Base-by-base conservation (phyloP, 2,888 invertebrate species). In the Cremastobaeus sp. region DNA sequence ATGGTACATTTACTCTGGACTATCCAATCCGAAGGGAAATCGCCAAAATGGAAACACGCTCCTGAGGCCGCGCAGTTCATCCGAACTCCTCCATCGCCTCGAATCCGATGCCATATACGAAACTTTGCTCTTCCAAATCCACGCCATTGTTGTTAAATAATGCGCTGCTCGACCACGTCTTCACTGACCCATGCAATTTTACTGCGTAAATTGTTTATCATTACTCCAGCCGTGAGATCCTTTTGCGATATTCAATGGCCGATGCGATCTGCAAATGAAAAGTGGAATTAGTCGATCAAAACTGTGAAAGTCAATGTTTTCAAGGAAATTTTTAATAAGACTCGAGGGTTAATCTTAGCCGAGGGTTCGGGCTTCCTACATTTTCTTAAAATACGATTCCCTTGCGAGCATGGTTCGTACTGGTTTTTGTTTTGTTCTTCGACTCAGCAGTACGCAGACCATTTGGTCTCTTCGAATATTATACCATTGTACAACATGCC, bases 341-440 rank as follows among this genome's bases (percentile, higher is more conserved):
- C 77, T 76, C 77, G 77, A 79, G 80, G 80, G 79, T 83, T 79
- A 78, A 81, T 80, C 81, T 80, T 72, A 82, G 81, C 79, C 78
- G 79, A 76, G 77, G 79, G 80, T 78, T 79, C 79, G 76, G 77
- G 82, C 82, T 82, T 82, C 81, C 82, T 82, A 80, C 80, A 83
- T 81, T 79, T 81, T 83, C 80, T 83, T 83, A 83, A 83, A 83
- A 83, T 83, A 83, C 80, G 76, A 82, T 80, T 79, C 81, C 82
- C 80, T 80, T 79, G 81, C 78, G 76, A 79, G 81, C 55, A 81
- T 80, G 79, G 78, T 80, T 79, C 78, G 64, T 54, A 55, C 60
- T 60, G 57, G 48, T 64, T 59, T 71, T 71, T 74, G 74, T 74
- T 64, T 68, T 71, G 68, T 41, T 60, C 68, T 47, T 60, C 43